Conservation (phyloP, 2,113 vertebrate species). For the Scomber japonicus region DNA sequence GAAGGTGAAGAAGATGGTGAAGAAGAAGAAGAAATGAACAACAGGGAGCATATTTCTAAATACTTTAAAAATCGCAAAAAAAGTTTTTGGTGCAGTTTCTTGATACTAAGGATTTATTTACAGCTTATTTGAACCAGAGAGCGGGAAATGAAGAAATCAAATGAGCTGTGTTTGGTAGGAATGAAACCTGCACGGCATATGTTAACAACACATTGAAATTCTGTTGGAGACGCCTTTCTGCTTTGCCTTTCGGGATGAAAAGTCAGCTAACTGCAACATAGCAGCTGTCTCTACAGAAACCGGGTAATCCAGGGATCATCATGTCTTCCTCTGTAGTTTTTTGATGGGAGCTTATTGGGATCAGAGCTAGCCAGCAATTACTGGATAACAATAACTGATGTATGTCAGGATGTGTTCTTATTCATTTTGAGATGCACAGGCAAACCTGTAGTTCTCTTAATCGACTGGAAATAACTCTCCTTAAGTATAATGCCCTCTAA, state of each 20-base stretch:
- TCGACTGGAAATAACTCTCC: not conserved
- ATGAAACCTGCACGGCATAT: not conserved
- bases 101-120: not conserved
- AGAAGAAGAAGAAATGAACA: not conserved
- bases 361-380: slow-evolving; percentile 50
- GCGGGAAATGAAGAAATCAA: not conserved
- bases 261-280: slow-evolving; percentile 1
- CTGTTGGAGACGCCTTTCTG: not conserved
- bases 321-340: slow-evolving; percentile 50
- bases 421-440: slow-evolving; percentile 5
- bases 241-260: not conserved
- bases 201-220: not conserved
- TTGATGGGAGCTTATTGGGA: slow-evolving; percentile 50
- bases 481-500: too few species aligned
- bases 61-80: not conserved
- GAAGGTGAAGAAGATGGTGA: not conserved
- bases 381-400: slow-evolving; percentile 53
- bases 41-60: not conserved
- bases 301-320: slow-evolving; percentile 54
- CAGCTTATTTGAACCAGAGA: not conserved
- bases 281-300: slow-evolving; percentile 48
- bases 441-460: slow-evolving; percentile 19
- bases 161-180: not conserved
- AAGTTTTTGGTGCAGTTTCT: not conserved
- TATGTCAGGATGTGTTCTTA: slow-evolving; percentile 32